Conservation (phyloP, 2,797 vertebrate species). For the Cetoscarus ocellatus region DNA sequence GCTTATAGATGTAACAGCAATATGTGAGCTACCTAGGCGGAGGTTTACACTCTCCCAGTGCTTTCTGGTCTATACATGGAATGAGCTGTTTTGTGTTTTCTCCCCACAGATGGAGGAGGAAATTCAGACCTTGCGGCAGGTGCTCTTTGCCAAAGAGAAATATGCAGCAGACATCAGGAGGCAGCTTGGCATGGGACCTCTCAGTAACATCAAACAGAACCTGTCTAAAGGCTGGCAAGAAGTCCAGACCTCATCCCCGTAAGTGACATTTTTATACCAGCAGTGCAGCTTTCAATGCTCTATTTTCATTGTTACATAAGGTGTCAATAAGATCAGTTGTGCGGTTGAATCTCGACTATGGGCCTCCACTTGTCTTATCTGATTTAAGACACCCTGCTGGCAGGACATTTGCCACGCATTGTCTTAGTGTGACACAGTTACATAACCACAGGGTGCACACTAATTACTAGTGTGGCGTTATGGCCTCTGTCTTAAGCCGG, state of each 20-base stretch:
- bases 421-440: slow-evolving; percentile 43
- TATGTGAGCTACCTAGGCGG: no score
- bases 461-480: slow-evolving; percentile 8
- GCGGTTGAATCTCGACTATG: not conserved
- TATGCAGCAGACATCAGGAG: slow-evolving; percentile 92
- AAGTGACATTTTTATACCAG: slow-evolving; percentile 70
- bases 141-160: slow-evolving; percentile 92
- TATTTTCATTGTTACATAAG: not conserved
- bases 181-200: slow-evolving; percentile 90
- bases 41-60: no score
- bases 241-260: slow-evolving; percentile 93
- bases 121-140: slow-evolving; percentile 92
- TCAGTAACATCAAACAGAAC: slow-evolving; percentile 92
- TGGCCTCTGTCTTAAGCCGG: slow-evolving; percentile 28
- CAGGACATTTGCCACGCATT: slow-evolving; percentile 17
- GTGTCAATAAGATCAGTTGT: not conserved
- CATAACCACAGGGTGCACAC: slow-evolving; percentile 48
- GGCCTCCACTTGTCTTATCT: not conserved
- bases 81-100: slow-evolving; percentile 4
- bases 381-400: slow-evolving; percentile 12
- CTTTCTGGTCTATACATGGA: not conserved
- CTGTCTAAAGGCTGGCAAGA: slow-evolving; percentile 94
- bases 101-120: slow-evolving; percentile 93
- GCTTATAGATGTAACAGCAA: no score
- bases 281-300: not conserved